phyloP scores from a whole-genome alignment of 64 coral and sea anemone species.

The Porites australiensis region DNA sequence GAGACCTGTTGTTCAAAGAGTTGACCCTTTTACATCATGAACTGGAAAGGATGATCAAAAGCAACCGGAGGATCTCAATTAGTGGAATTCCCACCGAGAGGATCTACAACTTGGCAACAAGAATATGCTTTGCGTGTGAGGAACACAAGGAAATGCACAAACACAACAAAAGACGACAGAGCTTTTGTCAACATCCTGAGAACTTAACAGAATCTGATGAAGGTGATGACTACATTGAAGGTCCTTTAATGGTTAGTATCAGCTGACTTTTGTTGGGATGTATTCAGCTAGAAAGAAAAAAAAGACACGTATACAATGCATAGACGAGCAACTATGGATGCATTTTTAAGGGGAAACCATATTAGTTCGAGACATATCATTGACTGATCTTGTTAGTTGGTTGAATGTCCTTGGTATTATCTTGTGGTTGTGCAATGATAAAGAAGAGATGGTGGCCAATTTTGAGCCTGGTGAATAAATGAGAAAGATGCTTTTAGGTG shows the following conservation, averaged over 20 bases:
- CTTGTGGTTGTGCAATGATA: too few relatives aligned
- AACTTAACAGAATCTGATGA: conserved; percentile 4
- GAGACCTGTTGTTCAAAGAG: conserved; percentile 82
- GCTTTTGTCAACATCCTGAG: conserved; percentile 21
- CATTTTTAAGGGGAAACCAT: too few relatives aligned
- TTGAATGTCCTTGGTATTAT: too few relatives aligned
- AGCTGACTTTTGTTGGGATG: too few relatives aligned
- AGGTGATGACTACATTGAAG: conserved; percentile 16
- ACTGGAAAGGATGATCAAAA: conserved; percentile 50
- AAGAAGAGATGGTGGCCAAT: too few relatives aligned
- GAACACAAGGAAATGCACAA: conserved; percentile 77
- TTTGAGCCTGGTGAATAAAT: too few relatives aligned
- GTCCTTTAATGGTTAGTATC: conserved; percentile 18
- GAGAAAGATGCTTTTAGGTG: too few relatives aligned
- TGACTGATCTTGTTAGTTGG: too few relatives aligned
- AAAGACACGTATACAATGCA: too few relatives aligned
- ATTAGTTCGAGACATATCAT: too few relatives aligned
- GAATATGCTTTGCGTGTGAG: conserved; percentile 69
- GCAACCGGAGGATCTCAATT: conserved; percentile 55
- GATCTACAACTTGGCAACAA: conserved; percentile 80
- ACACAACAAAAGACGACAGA: conserved; percentile 28
- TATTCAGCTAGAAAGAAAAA: too few relatives aligned
- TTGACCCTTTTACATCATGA: conserved; percentile 74
- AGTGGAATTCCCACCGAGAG: conserved; percentile 84
- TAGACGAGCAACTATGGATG: too few relatives aligned